Base-by-base conservation (phyloP, 2,888 invertebrate genomes). In the Hydriomena furcata region DNA sequence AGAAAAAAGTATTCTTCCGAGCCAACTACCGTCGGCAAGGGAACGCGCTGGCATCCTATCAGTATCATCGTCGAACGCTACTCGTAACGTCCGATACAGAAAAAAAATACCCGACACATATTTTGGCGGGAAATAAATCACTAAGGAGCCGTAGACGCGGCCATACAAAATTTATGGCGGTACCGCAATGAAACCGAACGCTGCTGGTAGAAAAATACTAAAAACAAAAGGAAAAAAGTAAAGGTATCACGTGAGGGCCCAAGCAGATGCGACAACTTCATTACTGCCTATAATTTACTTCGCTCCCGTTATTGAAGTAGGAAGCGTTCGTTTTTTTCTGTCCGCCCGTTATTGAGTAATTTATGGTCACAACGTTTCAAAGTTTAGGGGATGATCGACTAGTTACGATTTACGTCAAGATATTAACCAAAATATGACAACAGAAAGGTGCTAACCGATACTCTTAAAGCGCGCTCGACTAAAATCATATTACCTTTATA, bases 51-150 rank as follows among this genome's bases (percentile, higher is more conserved):
- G 78, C 74, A 73, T 82, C 85, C 82, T 88, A 90, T 88, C 86
- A 65, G 83, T 70, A 71, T 74, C 80, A 90, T 89, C 89, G 85
- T 80, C 69, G 73, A 82, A 81, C 83, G 87, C 87, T 87, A 88
- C 89, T 79, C 86, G 80, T 82, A 84, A 78, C 76, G 82, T 82
- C 80, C 83, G 79, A 84, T 79, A 79, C 81, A 72, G 80, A 83
- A 82, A 76, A 17, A 76, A 71, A 76, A 79, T 65, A 76, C 76
- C 72, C 71, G 76, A 72, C 84, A 86, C 87, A 88, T 80, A 82
- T 87, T 89, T 90, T 89, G 86, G 89, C 89, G 75, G 88, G 86
- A 73, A 82, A 89, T 90, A 89, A 90, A 90, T 90, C 89, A 87
- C 83, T 73, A 64, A 63, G 36, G 35, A 44, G 55, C 73, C 72